Conservation (phyloP, 2,797 vertebrate genomes). For the Menidia menidia region DNA sequence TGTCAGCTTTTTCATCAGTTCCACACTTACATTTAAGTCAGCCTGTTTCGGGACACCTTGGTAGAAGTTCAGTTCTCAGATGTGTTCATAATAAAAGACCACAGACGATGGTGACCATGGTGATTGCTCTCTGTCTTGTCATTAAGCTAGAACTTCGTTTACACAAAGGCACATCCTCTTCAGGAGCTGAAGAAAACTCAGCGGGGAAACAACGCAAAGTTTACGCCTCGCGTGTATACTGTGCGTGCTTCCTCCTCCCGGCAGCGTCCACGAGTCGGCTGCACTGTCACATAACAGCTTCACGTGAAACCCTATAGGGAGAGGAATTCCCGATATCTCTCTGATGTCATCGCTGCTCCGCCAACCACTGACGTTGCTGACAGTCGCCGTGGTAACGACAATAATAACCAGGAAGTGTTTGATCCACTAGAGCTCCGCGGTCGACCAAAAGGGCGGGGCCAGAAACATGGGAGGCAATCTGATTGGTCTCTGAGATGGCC, state of each 20-base stretch:
- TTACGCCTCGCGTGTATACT: constrained; percentile 61
- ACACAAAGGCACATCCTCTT: constrained; percentile 14
- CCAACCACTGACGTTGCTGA: constrained; percentile 64
- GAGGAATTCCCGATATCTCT: constrained; percentile 73
- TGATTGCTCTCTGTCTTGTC: constrained; percentile 23
- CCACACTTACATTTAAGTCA: constrained; percentile 65
- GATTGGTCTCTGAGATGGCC: constrained; percentile 7
- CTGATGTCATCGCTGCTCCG: constrained; percentile 57
- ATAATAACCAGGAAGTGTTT: constrained; percentile 33
- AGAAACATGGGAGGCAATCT: neutral
- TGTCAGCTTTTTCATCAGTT: constrained; percentile 7
- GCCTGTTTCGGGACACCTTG: constrained; percentile 45
- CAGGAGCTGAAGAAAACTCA: constrained; percentile 20
- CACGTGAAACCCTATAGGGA: constrained; percentile 34
- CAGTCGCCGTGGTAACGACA: constrained; percentile 66
- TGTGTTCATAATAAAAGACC: constrained; percentile 45
- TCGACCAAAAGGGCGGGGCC: neutral
- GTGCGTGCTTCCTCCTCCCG: constrained; percentile 50
- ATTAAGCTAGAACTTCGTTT: constrained; percentile 8
- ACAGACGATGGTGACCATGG: constrained; percentile 44
- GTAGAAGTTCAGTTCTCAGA: constrained; percentile 40
- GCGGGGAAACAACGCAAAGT: constrained; percentile 13
- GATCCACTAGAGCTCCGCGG: neutral
- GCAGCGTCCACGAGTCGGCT: constrained; percentile 20
- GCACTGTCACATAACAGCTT: constrained; percentile 2